Evolutionary conservation across 2,797 vertebrate genomes (phyloP).

Genomic region (Cirrhinus molitorella): DNA sequence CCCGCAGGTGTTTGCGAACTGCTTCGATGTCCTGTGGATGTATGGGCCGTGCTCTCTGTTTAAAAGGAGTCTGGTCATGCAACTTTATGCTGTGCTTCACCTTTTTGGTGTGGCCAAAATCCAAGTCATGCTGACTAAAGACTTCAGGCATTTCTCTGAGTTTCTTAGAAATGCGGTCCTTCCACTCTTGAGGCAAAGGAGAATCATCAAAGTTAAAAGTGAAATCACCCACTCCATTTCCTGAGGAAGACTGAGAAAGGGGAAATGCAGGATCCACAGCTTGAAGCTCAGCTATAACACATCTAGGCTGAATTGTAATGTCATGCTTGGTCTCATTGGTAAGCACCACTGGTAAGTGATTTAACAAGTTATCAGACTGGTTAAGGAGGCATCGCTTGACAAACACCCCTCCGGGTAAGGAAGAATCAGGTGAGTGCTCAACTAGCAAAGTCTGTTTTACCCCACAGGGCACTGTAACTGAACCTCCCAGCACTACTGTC

Average conservation of each 20-base stretch:
- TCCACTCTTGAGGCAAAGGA: no score
- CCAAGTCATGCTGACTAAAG: no score
- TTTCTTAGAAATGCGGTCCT: no score
- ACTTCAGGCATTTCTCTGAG: no score
- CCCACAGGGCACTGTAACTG: neutral
- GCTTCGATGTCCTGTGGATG: neutral
- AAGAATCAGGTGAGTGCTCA: neutral
- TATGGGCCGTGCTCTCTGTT: neutral
- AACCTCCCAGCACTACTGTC: neutral
- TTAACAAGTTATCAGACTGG: no score
- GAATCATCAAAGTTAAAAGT: no score
- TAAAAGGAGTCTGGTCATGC: neutral
- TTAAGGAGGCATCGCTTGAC: neutral
- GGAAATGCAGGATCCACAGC: no score
- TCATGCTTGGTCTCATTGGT: neutral
- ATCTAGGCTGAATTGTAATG: no score
- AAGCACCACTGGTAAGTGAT: neutral
- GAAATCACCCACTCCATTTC: no score
- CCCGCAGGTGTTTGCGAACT: neutral
- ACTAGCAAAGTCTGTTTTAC: neutral
- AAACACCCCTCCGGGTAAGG: neutral
- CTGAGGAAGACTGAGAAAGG: no score
- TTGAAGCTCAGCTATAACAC: no score
- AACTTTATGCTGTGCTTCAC: neutral
- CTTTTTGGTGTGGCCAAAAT: neutral